Evolutionary conservation across 2,113 vertebrate genomes (phyloP), one percentile per base, ranked within the genome.

Genomic region (Tyto alba): DNA sequence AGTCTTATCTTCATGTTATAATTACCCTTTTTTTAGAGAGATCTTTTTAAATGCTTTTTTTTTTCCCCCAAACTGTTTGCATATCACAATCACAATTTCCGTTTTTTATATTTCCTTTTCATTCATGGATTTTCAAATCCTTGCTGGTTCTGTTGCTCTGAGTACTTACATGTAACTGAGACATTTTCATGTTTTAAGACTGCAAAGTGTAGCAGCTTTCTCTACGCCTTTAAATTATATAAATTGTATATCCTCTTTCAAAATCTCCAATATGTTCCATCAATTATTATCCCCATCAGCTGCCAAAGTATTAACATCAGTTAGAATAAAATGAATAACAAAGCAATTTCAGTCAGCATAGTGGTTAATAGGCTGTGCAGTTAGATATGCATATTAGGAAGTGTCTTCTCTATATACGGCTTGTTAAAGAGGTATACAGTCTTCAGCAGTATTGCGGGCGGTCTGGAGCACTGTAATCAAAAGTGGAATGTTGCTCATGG

Each of bases 351-450:
- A 97, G 95, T 95, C 96, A 97, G 97, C 97, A 95, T 95, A 97
- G 97, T 97, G 93, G 89, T 97, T 98, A 98, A 98, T 98, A 98
- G 97, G 96, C 96, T 97, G 94, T 96, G 89, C 94, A 97, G 95
- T 97, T 98, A 97, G 97, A 96, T 98, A 98, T 97, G 96, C 95
- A 97, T 97, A 97, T 96, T 96, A 97, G 95, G 56, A 98, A 97
- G 91, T 96, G 76, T 94, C 93, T 90, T 97, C 98, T 98, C 97
- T 97, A 88, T 96, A 97, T 97, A 71, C 72, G 95, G 96, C 90
- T 97, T 98, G 96, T 98, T 97, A 97, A 86, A 88, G 97, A 96
- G 96, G 96, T 96, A 95, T 71, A 89, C 52, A 95, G 93, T 64
- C 94, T 97, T 97, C 97, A 95, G 91, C 93, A 82, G 71, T 84